Evolutionary conservation across 1,140 invertebrate genomes (phyloP).

Genomic region (Sitodiplosis mosellana): DNA sequence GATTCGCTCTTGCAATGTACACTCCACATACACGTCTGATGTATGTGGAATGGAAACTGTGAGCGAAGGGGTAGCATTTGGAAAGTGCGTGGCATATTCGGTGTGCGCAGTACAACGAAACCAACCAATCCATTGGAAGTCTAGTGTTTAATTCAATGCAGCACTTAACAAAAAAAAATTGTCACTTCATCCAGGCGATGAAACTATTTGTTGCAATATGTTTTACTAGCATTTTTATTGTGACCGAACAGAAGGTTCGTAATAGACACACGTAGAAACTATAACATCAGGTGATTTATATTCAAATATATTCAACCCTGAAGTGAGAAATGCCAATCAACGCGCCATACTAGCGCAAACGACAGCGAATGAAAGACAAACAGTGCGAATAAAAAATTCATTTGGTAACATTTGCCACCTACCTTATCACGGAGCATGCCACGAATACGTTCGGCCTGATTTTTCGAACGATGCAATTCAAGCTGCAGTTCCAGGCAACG

Average conservation of each 20-base stretch:
- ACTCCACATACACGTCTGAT: too few species aligned
- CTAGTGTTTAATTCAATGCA: background rate
- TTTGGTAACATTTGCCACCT: slow-evolving; percentile 7
- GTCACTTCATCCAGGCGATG: background rate
- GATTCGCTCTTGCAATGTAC: too few species aligned
- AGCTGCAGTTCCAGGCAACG: slow-evolving; percentile 63
- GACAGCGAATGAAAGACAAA: background rate
- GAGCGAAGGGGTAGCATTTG: too few species aligned
- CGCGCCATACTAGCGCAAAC: background rate
- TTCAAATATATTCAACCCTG: background rate
- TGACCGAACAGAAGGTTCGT: background rate
- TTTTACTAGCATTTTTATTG: background rate
- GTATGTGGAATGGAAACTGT: too few species aligned
- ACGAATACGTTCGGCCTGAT: slow-evolving; percentile 64
- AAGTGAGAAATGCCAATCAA: background rate
- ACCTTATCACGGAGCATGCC: slow-evolving; percentile 78
- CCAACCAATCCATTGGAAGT: background rate
- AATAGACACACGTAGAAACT: background rate
- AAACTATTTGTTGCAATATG: background rate
- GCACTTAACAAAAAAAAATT: background rate
- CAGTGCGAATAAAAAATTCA: background rate
- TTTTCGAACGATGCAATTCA: slow-evolving; percentile 60
- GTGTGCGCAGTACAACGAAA: background rate
- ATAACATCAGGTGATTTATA: too few species aligned
- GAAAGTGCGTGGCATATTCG: too few species aligned